phyloP scores from a whole-genome alignment of 2,888 invertebrate species.

The Oligia fasciuncula region DNA sequence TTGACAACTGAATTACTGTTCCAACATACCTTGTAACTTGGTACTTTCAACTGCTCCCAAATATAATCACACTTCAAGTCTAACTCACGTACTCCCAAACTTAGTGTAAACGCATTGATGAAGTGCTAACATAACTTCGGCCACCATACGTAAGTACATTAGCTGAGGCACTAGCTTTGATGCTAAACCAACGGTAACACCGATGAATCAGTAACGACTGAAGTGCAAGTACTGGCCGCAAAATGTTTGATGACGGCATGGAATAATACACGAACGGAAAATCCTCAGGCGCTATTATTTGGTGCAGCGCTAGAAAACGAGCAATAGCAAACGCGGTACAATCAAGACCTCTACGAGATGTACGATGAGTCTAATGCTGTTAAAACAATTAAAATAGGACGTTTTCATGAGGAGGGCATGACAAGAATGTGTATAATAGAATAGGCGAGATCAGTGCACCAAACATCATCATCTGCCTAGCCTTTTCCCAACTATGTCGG shows the following conservation, averaged over 20 bases:
- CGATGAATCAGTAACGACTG: constrained; percentile 14
- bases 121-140: constrained; percentile 43
- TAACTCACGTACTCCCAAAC: constrained; percentile 8
- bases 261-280: neutral
- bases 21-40: constrained; percentile 12
- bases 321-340: neutral
- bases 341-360: neutral
- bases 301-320: neutral
- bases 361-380: neutral
- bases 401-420: neutral
- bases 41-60: constrained; percentile 30
- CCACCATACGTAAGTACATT: constrained; percentile 11
- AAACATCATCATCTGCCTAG: neutral
- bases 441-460: neutral
- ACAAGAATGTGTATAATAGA: neutral
- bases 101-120: constrained; percentile 40
- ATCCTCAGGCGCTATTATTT: neutral
- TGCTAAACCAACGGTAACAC: constrained; percentile 22
- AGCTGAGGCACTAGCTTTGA: constrained; percentile 6
- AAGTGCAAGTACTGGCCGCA: neutral
- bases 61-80: constrained; percentile 39
- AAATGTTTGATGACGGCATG: neutral
- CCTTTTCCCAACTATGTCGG: too few relatives aligned
- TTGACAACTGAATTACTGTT: neutral
- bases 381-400: neutral